phyloP scores from a whole-genome alignment of 1,140 invertebrate species.

The Leptinotarsa texana region DNA sequence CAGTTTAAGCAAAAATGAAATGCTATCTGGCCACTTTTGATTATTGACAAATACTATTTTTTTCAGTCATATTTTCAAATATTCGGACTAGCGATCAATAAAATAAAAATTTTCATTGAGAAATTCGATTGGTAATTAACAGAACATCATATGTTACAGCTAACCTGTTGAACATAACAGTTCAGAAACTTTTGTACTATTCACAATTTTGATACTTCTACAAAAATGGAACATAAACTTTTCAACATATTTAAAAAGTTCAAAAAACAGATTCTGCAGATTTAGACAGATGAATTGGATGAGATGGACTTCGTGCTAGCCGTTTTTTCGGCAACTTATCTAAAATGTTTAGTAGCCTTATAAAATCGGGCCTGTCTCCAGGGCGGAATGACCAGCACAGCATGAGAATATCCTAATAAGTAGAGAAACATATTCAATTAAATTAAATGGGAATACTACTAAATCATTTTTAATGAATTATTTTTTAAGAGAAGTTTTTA shows the following conservation, averaged over 20 bases:
- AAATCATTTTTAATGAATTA: background rate
- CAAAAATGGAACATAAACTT: too few relatives aligned
- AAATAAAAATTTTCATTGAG: too few relatives aligned
- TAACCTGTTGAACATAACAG: too few relatives aligned
- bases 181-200: too few relatives aligned
- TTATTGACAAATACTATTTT: too few relatives aligned
- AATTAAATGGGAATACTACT: background rate
- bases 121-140: too few relatives aligned
- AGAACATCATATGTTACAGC: too few relatives aligned
- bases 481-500: constrained; percentile 55
- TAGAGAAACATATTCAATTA: background rate
- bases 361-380: constrained; percentile 87
- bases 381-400: constrained; percentile 90
- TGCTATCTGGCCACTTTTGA: too few relatives aligned
- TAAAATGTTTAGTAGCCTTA: constrained; percentile 79
- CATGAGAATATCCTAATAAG: constrained; percentile 90
- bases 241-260: background rate
- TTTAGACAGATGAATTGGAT: constrained; percentile 91
- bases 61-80: too few relatives aligned
- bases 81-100: too few relatives aligned
- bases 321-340: constrained; percentile 92
- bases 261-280: constrained; percentile 91
- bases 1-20: too few relatives aligned
- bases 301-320: constrained; percentile 93
- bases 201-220: too few relatives aligned